Base-by-base conservation (phyloP, 2,113 vertebrate species). In the Jaculus jaculus region DNA sequence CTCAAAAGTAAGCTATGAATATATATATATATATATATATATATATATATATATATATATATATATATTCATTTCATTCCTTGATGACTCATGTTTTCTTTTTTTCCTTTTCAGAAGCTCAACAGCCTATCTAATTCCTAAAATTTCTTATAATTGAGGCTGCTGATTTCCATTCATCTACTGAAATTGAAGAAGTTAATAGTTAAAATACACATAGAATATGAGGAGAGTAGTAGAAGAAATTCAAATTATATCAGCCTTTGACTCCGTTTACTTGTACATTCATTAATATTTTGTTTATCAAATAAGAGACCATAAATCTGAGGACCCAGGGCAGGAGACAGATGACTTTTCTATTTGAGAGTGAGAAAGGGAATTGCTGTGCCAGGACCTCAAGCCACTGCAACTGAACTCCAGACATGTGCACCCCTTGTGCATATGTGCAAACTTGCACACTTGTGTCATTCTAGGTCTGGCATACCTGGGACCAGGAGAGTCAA, bases 231-330 rank as follows among this genome's bases (percentile, higher is more conserved):
- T 4, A 77, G 66, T 1, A 8, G 75, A 75, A 80, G 12, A 21
- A 61, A 66, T 23, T 5, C 8, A 32, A 60, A 5, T 0, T 28
- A 26, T 10, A 0, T 12, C 34, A 21, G 16, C 4, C 9, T 60
- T 72, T 34, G 20, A 10, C 34, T 32, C 60, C 54, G 5, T 75
- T 68, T 58, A 24, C 1, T 24, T 68, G 11, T 77, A 39, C 7
- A 39, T 63, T 92, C 75, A 68, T 84, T 60, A 51, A 23, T 32
- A 32, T 23, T 0, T 5, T 69, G 0, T 10, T 84, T 51, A 42
- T 77, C 5, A n/a, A 63, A 90, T 15, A 4, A 88, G n/a, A 58
- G 4, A 72, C 13, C 10, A 69, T 28, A 34, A 42, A 30, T 75
- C 5, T 26, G 2, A 1, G 30, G 11, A 15, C 54, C 3, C 54